Base-by-base conservation (phyloP, 2,797 vertebrate genomes). In the Poeciliopsis turneri region DNA sequence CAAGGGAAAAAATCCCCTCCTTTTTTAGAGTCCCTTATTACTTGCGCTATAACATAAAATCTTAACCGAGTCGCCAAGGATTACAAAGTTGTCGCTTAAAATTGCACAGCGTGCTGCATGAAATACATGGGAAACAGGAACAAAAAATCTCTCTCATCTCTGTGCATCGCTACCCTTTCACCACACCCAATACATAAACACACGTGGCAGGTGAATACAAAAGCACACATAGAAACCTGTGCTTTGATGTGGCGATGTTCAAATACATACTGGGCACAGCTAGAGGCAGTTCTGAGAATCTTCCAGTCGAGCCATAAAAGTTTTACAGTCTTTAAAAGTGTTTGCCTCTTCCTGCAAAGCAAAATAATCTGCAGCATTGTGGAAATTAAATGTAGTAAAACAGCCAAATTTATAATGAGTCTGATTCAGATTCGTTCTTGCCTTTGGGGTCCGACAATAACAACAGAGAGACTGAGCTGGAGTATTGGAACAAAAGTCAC, bases 181-280 rank as follows among this genome's bases (percentile, higher is more conserved):
- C 91, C 90, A 89, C 93, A 92, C 92, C 94, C 88, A 36, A 20
- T 89, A 77, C 49, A 86, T 92, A 93, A 94, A 94, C 92, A 94
- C 80, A 83, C 72, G 80, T 45, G 78, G 78, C 92, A 93, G 91
- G 89, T 91, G 90, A 84, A 91, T 84, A 93, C 91, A 92, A 87
- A 93, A 91, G 90, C 85, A 92, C 78, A 71, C 87, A 77, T 72
- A 57, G 41, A 74, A 69, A 74, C 68, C 47, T 15, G 71, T 0
- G 78, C 91, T 93, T 94, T 95, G 90, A 94, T 91, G 90, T 89
- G 1, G n/a, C 86, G 49, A 43, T 59, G 36, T 73, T 78, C 76
- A 85, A 90, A 90, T 80, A 84, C 78, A 85, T 82, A 51, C 61
- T 13, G 76, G 51, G 72, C 75, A 61, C 81, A 81, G 82, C 72